These are phyloP conservation scores for Folsomia candida DNA, from an alignment of 2,888 invertebrate species.

Conservation along the genomic window DNA sequence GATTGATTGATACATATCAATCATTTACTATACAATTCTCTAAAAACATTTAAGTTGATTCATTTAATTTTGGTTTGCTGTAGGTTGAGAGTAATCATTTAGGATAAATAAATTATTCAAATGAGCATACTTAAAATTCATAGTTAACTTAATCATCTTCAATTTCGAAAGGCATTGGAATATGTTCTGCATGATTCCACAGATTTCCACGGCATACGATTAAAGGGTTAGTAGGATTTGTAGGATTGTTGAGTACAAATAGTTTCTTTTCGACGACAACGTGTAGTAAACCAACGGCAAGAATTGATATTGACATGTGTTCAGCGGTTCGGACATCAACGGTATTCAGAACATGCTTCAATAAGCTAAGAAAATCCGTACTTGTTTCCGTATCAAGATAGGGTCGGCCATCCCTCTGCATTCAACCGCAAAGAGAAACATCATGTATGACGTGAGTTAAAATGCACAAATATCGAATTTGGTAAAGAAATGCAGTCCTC, in stretches of 20 bases:
- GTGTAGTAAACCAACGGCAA: slow-evolving; percentile 46
- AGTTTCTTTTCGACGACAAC: slow-evolving; percentile 45
- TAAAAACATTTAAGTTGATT: not conserved
- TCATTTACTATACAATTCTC: too few species aligned
- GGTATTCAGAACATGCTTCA: slow-evolving; percentile 26
- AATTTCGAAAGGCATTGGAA: slow-evolving; percentile 31
- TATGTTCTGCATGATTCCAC: slow-evolving; percentile 39
- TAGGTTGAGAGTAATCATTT: too few species aligned
- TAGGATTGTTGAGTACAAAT: slow-evolving; percentile 32
- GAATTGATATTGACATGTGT: slow-evolving; percentile 38
- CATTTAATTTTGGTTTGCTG: too few species aligned
- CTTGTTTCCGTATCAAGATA: slow-evolving; percentile 27
- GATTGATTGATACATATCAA: too few species aligned
- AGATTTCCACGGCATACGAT: slow-evolving; percentile 40
- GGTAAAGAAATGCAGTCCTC: not conserved
- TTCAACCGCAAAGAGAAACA: not conserved
- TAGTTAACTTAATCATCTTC: too few species aligned
- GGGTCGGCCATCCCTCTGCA: slow-evolving; percentile 33
- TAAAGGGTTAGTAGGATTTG: slow-evolving; percentile 25
- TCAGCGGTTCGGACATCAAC: slow-evolving; percentile 28
- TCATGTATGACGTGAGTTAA: not conserved
- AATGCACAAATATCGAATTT: not conserved
- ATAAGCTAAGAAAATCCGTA: slow-evolving; percentile 24
- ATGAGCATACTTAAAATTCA: too few species aligned
- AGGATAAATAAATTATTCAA: too few species aligned